phyloP scores from a whole-genome alignment of 2,888 invertebrate genomes.

The Monochamus alternatus region DNA sequence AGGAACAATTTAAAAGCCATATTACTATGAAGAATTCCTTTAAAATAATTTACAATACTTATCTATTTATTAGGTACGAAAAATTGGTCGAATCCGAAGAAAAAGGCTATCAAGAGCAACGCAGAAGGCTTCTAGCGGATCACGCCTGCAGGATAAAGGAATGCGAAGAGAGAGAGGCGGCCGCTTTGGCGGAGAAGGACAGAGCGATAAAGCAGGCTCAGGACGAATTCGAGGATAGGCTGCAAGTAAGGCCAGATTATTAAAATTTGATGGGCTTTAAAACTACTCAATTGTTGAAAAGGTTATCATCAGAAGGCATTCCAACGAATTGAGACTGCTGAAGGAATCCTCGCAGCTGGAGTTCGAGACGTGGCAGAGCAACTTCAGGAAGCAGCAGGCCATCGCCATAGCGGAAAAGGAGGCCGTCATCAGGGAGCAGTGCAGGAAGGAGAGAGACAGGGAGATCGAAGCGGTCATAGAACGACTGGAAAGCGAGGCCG shows the following conservation, averaged over 20 bases:
- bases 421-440: conserved; percentile 79
- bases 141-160: conserved; percentile 68
- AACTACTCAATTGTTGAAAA: conserved; percentile 29
- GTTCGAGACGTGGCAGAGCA: conserved; percentile 78
- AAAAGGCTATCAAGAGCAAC: conserved; percentile 74
- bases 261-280: no score
- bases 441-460: conserved; percentile 82
- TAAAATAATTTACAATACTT: no score
- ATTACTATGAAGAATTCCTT: no score
- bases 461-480: conserved; percentile 85
- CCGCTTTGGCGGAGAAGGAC: conserved; percentile 71
- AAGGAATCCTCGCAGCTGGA: conserved; percentile 77
- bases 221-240: conserved; percentile 72
- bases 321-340: conserved; percentile 73
- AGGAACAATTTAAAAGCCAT: background rate
- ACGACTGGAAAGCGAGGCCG: conserved; percentile 79
- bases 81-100: conserved; percentile 74
- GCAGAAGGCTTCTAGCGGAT: conserved; percentile 72
- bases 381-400: conserved; percentile 77
- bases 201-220: conserved; percentile 71
- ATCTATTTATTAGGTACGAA: conserved; percentile 69
- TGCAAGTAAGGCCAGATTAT: conserved; percentile 64
- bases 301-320: conserved; percentile 71
- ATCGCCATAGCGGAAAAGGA: conserved; percentile 78
- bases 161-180: conserved; percentile 71